These are phyloP conservation scores for Metaphire vulgaris DNA, from an alignment of 1,140 invertebrate species.

Conservation along the genomic window DNA sequence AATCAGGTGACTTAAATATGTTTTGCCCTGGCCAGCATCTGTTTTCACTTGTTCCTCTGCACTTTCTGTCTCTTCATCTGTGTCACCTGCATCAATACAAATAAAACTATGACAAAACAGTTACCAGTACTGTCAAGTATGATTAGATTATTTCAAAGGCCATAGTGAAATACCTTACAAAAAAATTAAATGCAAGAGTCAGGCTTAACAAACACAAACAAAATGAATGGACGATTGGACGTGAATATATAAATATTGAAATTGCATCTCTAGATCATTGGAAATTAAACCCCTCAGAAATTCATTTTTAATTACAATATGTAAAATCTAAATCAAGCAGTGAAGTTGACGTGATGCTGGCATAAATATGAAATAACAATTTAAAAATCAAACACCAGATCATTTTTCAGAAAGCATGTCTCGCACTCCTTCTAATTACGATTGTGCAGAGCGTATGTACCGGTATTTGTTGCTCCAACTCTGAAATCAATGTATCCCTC, in stretches of 20 bases:
- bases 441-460: no score
- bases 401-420: no score
- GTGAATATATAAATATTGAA: no score
- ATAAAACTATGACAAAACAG: conserved; percentile 23
- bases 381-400: no score
- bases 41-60: conserved; percentile 37
- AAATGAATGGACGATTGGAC: no score
- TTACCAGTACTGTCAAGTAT: conserved; percentile 30
- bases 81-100: conserved; percentile 41
- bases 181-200: not conserved
- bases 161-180: not conserved
- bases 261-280: no score
- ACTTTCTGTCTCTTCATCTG: conserved; percentile 44
- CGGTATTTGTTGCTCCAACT: conserved; percentile 64
- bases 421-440: not conserved
- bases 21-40: conserved; percentile 54
- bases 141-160: not conserved
- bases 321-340: not conserved
- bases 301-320: not conserved
- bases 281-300: not conserved
- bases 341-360: not conserved
- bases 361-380: conserved; percentile 28
- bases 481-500: conserved; percentile 99
- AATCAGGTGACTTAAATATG: conserved; percentile 78
- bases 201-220: no score